Percentiles rank a stretch among this genome's conserved stretches.
phyloP scores from a whole-genome alignment of 2,888 invertebrate species.

The Pachycephus smyrnensis region DNA sequence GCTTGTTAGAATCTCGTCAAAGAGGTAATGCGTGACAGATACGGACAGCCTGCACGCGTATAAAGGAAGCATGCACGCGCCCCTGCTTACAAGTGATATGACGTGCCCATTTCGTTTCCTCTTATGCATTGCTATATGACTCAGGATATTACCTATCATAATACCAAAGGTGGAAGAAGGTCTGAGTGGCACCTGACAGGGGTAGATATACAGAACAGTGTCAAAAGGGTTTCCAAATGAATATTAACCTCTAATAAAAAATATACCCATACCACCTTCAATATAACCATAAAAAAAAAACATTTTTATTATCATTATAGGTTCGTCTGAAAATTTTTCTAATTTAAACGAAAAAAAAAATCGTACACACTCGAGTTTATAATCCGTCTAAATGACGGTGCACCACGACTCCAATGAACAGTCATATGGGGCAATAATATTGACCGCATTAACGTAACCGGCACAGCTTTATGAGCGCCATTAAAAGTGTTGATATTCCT shows the following conservation, averaged over 20 bases:
- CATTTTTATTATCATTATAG: too few species aligned
- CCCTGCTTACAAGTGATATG: slow-evolving; percentile 32
- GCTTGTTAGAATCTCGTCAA: background rate
- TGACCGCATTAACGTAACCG: slow-evolving; percentile 43
- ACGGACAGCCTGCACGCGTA: background rate
- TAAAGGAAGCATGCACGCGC: background rate
- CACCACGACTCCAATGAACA: slow-evolving; percentile 26
- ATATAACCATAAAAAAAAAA: background rate
- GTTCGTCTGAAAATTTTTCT: background rate
- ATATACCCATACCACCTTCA: background rate
- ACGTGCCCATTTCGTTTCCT: slow-evolving; percentile 26
- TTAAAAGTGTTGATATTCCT: slow-evolving; percentile 52
- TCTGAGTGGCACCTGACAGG: background rate
- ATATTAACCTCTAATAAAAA: background rate
- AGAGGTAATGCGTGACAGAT: background rate
- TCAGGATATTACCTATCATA: slow-evolving; percentile 54
- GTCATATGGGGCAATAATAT: slow-evolving; percentile 46
- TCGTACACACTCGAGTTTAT: background rate
- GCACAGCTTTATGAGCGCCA: slow-evolving; percentile 48
- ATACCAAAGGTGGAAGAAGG: slow-evolving; percentile 19
- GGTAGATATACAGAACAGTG: background rate
- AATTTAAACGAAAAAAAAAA: background rate
- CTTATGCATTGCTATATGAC: slow-evolving; percentile 44
- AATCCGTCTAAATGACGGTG: background rate
- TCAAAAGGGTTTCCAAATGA: background rate